Percentiles rank a stretch among this genome's conserved stretches.
phyloP scores from a whole-genome alignment of 2,888 invertebrate species.

The Xylocampa areola region DNA sequence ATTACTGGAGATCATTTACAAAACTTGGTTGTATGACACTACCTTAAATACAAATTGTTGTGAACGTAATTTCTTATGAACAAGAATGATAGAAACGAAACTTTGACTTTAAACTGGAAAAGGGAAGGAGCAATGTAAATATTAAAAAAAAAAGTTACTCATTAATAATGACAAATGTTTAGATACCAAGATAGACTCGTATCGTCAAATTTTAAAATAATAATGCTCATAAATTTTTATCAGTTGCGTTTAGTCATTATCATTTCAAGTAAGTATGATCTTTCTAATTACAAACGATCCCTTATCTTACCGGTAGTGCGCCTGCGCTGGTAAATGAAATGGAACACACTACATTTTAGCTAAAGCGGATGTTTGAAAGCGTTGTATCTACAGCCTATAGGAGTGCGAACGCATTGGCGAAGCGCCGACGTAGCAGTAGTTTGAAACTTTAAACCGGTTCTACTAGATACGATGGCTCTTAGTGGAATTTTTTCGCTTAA shows the following conservation, averaged over 20 bases:
- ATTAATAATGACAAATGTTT: constrained; percentile 1
- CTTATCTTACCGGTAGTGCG: constrained; percentile 26
- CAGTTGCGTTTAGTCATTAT: constrained; percentile 1
- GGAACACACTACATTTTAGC: constrained; percentile 9
- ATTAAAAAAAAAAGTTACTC: background rate
- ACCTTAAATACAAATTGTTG: background rate
- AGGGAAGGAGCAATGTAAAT: constrained; percentile 1
- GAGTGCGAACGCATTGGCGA: constrained; percentile 53
- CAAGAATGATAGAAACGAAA: too few species aligned
- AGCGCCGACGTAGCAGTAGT: constrained; percentile 46
- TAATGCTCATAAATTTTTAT: constrained; percentile 19
- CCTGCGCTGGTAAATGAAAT: constrained; percentile 7
- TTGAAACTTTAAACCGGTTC: constrained; percentile 79
- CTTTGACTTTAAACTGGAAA: background rate
- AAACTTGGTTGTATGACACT: constrained; percentile 3
- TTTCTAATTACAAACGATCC: constrained; percentile 17
- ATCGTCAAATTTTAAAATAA: constrained; percentile 10
- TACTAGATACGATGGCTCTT: constrained; percentile 73
- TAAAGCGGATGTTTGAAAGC: constrained; percentile 19
- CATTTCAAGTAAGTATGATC: constrained; percentile 22
- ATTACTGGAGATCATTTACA: constrained; percentile 28
- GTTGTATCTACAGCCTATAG: constrained; percentile 14
- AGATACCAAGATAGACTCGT: constrained; percentile 8
- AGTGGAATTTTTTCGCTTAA: constrained; percentile 81
- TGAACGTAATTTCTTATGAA: too few species aligned